These are phyloP conservation scores for fruit fly (Drosophila melanogaster) DNA, from an alignment of 1,140 invertebrate species.

Conservation along the genomic window DNA sequence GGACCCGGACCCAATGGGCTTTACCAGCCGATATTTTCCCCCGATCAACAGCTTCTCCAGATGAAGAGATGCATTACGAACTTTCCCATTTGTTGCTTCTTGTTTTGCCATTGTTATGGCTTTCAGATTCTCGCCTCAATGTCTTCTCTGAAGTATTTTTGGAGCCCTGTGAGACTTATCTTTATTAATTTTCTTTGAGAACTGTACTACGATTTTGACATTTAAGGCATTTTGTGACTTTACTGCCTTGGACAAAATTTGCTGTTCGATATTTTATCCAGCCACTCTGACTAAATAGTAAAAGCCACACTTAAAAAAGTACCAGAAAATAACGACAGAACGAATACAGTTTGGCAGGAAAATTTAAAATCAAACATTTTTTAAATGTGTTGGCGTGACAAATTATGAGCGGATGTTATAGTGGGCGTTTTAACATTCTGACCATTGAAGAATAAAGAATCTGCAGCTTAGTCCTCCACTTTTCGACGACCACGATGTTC, in stretches of 20 bases:
- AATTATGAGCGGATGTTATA: too few relatives aligned
- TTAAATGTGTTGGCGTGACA: too few relatives aligned
- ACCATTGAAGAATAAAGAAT: too few relatives aligned
- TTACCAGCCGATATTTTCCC: slow-evolving; percentile 97
- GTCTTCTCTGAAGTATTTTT: slow-evolving; percentile 2
- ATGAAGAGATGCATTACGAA: slow-evolving; percentile 29
- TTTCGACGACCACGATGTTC: too few relatives aligned
- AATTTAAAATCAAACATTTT: neutral
- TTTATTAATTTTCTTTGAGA: slow-evolving; percentile 10
- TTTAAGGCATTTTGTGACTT: slow-evolving; percentile 22
- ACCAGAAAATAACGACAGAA: neutral
- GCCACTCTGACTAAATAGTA: slow-evolving; percentile 1
- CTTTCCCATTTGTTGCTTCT: neutral
- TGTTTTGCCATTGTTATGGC: neutral
- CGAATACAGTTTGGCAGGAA: neutral
- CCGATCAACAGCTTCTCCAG: slow-evolving; percentile 87
- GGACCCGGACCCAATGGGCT: slow-evolving; percentile 98
- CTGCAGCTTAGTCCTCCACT: too few relatives aligned
- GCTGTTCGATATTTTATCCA: neutral
- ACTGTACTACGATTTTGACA: slow-evolving; percentile 15
- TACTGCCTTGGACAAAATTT: neutral
- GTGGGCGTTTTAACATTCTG: too few relatives aligned
- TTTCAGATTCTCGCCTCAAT: neutral
- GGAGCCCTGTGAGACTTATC: neutral
- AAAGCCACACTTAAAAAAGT: neutral